Conservation (phyloP, 2,113 vertebrate species). For the Riparia riparia region DNA sequence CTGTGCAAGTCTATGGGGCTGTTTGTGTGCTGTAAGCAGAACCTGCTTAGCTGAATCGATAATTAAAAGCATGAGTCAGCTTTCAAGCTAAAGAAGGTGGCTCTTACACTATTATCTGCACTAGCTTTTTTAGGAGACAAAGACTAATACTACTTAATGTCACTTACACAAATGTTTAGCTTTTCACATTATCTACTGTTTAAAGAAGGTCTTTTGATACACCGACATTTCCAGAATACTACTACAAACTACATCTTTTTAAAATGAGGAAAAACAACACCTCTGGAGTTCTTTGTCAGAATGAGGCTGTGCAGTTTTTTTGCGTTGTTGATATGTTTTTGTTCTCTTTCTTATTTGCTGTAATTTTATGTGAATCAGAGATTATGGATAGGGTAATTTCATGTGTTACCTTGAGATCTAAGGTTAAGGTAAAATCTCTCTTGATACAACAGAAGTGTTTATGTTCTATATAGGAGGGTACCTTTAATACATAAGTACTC, state of each 20-base stretch:
- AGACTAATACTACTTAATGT: constrained; percentile 16
- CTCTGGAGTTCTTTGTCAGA: neutral
- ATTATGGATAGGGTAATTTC: neutral
- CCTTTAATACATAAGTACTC: neutral
- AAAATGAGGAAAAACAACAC: neutral
- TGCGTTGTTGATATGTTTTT: neutral
- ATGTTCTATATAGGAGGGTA: neutral
- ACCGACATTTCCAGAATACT: constrained; percentile 29
- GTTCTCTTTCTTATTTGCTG: neutral
- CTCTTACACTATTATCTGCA: constrained; percentile 16
- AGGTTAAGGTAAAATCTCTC: neutral
- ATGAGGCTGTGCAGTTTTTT: neutral
- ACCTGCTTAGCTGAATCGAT: constrained; percentile 18
- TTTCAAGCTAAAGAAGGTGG: constrained; percentile 25
- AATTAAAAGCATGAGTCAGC: constrained; percentile 46
- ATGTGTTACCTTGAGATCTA: neutral
- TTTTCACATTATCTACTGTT: neutral
- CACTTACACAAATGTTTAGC: constrained; percentile 39
- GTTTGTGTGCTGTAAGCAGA: neutral
- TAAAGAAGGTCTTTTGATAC: constrained; percentile 17
- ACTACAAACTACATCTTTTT: neutral
- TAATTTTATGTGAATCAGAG: neutral
- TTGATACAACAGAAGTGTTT: neutral
- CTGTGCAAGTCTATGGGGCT: neutral
- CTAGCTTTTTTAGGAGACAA: constrained; percentile 21